These are phyloP conservation scores for Halictus ligatus DNA, from an alignment of 2,888 invertebrate species.

Conservation along the genomic window DNA sequence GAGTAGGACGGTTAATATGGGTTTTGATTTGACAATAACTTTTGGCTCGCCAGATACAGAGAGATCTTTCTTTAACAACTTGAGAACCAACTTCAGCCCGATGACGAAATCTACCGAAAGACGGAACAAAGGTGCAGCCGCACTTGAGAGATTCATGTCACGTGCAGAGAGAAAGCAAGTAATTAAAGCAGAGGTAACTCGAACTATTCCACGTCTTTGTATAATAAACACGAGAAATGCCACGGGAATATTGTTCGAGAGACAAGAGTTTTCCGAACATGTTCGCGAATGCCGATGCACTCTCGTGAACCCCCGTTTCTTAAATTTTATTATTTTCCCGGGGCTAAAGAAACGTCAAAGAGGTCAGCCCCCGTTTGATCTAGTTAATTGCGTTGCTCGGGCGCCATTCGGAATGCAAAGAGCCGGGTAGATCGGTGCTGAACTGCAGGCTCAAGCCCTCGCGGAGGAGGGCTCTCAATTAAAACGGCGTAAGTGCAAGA, in stretches of 20 bases:
- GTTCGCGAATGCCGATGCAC: neutral
- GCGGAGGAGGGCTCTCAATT: neutral
- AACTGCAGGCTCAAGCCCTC: neutral
- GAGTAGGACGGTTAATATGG: no score
- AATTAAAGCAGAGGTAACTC: slow-evolving; percentile 2
- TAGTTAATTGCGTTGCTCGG: neutral
- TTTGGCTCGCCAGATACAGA: neutral
- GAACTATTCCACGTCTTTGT: neutral
- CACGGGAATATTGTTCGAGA: neutral
- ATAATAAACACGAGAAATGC: neutral
- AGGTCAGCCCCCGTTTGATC: neutral
- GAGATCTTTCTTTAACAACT: neutral
- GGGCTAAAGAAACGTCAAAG: neutral
- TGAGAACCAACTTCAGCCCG: neutral
- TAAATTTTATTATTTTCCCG: neutral
- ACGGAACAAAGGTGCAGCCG: neutral
- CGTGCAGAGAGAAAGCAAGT: neutral
- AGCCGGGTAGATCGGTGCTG: neutral
- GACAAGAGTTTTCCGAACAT: neutral
- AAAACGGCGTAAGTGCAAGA: neutral
- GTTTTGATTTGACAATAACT: neutral
- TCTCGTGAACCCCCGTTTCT: neutral
- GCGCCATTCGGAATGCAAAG: neutral
- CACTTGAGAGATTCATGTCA: neutral
- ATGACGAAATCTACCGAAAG: neutral